Percentiles rank a stretch among this genome's conserved stretches.
These are phyloP conservation scores for roundworm (Caenorhabditis elegans) DNA, from an alignment of 1,140 invertebrate species.

Conservation along the genomic window WBcel235 BX284605.5:14655001-14655500, in stretches of 20 bases:
- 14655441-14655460: constrained; percentile 50
- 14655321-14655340: constrained; percentile 68
- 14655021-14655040: constrained; percentile 83
- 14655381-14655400: constrained; percentile 82
- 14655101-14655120: too few species aligned
- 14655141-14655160: too few species aligned
- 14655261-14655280: constrained; percentile 60
- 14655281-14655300: constrained; percentile 68
- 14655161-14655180: too few species aligned
- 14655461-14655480: constrained; percentile 56
- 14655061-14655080: too few species aligned
- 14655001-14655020: constrained; percentile 86
- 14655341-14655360: constrained; percentile 70
- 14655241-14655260: too few species aligned
- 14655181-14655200: too few species aligned
- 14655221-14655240: too few species aligned
- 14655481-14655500: constrained; percentile 71
- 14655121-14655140: too few species aligned
- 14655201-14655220: too few species aligned
- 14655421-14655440: constrained; percentile 61
- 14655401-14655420: constrained; percentile 84
- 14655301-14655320: constrained; percentile 76
- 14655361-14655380: constrained; percentile 84
- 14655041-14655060: too few species aligned
- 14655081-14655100: too few species aligned